phyloP scores from a whole-genome alignment of 1,140 invertebrate genomes.

The Pissodes strobi region DNA sequence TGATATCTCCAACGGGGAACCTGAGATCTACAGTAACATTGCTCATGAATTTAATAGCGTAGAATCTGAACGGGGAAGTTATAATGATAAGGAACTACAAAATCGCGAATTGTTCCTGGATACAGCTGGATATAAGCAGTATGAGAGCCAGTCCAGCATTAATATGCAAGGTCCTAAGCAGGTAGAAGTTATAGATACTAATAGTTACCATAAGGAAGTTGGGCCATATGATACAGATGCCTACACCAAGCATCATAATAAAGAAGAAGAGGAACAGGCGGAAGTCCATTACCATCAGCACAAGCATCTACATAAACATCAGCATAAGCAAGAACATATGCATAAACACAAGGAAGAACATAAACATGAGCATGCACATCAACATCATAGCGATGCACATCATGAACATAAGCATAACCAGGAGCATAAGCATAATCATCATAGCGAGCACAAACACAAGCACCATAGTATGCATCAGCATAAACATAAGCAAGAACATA shows the following conservation, averaged over 20 bases:
- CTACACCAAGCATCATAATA: slow-evolving; percentile 4
- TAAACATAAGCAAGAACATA: slow-evolving; percentile 16
- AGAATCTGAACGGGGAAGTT: slow-evolving; percentile 12
- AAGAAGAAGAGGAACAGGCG: slow-evolving; percentile 7
- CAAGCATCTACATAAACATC: slow-evolving; percentile 32
- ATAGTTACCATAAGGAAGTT: slow-evolving; percentile 42
- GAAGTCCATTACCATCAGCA: slow-evolving; percentile 33
- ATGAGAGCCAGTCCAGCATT: slow-evolving; percentile 39
- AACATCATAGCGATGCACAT: slow-evolving; percentile 13
- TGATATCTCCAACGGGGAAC: not conserved
- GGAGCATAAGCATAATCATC: slow-evolving; percentile 20
- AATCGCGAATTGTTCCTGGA: slow-evolving; percentile 15
- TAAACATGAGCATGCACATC: slow-evolving; percentile 26
- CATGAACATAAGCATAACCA: slow-evolving; percentile 28
- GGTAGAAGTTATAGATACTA: slow-evolving; percentile 16
- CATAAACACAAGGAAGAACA: slow-evolving; percentile 32
- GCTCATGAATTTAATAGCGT: not conserved
- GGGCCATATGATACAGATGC: slow-evolving; percentile 11
- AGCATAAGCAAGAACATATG: slow-evolving; percentile 28
- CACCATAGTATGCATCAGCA: slow-evolving; percentile 22
- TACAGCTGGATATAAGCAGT: slow-evolving; percentile 39
- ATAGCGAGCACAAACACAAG: slow-evolving; percentile 15
- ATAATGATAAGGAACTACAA: slow-evolving; percentile 14
- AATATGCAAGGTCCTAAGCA: slow-evolving; percentile 37
- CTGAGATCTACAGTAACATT: too few species aligned